A percentile compares a stretch with the other conserved stretches of the same genome.
Evolutionary conservation across 2,888 invertebrate species (phyloP).

Genomic region (Drosophila paranaensis): DNA sequence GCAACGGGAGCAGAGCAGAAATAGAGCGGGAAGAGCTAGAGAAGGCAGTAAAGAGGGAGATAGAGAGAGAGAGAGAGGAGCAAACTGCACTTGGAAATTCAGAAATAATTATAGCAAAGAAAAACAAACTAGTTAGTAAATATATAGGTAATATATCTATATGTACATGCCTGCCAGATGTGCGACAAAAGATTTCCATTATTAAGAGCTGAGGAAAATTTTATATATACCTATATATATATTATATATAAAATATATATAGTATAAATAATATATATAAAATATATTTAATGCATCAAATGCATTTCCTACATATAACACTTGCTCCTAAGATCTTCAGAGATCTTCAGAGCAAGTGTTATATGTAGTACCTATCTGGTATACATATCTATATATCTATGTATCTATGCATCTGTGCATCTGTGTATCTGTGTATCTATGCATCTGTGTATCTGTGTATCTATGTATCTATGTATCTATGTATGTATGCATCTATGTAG

Average conservation of each 20-base stretch:
- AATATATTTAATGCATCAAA: too few relatives aligned
- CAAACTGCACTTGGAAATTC: not conserved
- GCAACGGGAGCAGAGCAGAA: conserved; percentile 34
- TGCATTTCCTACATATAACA: not conserved
- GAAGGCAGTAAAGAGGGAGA: not conserved
- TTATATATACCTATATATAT: not conserved
- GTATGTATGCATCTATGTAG: too few relatives aligned
- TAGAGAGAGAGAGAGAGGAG: not conserved
- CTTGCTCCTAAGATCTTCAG: not conserved
- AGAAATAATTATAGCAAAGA: not conserved
- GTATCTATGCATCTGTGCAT: too few relatives aligned
- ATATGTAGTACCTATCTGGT: too few relatives aligned
- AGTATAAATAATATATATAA: not conserved
- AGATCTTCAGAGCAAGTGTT: too few relatives aligned
- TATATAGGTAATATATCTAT: not conserved
- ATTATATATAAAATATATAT: not conserved
- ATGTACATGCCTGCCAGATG: conserved; percentile 28
- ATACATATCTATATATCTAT: too few relatives aligned
- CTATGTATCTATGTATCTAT: too few relatives aligned
- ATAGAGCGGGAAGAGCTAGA: not conserved
- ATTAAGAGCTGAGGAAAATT: conserved; percentile 3
- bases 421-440: too few relatives aligned
- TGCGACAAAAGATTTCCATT: conserved; percentile 25
- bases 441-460: too few relatives aligned
- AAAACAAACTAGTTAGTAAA: conserved; percentile 8